phyloP scores from a whole-genome alignment of 2,797 vertebrate species.

The Lagorchestes hirsutus region DNA sequence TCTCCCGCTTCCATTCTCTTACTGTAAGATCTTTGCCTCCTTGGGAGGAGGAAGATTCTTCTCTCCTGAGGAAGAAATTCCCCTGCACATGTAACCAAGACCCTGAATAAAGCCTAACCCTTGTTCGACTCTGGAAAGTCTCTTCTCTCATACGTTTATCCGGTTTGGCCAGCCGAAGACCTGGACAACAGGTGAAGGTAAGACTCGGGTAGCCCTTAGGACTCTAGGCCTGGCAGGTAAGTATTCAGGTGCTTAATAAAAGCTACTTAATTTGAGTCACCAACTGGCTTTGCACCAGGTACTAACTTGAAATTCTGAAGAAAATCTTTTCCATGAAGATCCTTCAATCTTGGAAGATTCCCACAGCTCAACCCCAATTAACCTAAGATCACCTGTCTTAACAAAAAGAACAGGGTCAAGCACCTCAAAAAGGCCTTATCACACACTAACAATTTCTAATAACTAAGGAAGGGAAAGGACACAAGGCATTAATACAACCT shows the following conservation, averaged over 20 bases:
- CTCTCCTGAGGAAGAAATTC: no score
- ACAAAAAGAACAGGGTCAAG: background rate
- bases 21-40: no score
- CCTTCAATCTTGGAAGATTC: background rate
- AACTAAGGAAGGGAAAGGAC: background rate
- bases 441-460: background rate
- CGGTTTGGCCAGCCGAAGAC: no score
- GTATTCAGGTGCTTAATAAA: constrained; percentile 6
- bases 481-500: background rate
- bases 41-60: no score
- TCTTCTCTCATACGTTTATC: no score
- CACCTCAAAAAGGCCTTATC: background rate
- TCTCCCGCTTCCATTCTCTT: no score
- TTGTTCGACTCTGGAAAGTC: no score
- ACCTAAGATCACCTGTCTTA: background rate
- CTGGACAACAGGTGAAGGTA: no score
- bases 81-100: no score
- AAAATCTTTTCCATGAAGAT: constrained; percentile 21
- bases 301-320: background rate
- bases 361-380: background rate
- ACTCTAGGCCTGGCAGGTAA: no score
- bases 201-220: no score
- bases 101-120: no score
- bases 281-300: background rate
- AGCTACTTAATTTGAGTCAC: background rate